Percentiles rank a stretch among this genome's conserved stretches.
Evolutionary conservation across 2,797 vertebrate species (phyloP).

Genomic region (Neoniphon sammara): DNA sequence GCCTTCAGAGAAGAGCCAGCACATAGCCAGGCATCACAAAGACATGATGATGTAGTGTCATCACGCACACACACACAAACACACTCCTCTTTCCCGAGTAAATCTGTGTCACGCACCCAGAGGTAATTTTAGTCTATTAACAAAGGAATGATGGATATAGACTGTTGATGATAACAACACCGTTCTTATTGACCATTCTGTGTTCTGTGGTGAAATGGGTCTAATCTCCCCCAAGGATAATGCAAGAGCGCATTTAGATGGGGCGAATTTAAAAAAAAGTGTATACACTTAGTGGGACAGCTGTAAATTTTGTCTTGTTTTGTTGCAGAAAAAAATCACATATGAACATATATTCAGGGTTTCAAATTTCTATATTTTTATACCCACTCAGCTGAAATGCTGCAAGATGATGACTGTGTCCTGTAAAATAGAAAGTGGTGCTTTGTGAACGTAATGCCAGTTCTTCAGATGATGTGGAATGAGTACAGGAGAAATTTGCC

Average conservation of each 20-base stretch:
- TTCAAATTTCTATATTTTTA: constrained; percentile 87
- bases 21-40: constrained; percentile 98
- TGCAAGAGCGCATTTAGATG: constrained; percentile 68
- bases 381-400: constrained; percentile 83
- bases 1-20: constrained; percentile 98
- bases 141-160: constrained; percentile 66
- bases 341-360: constrained; percentile 85
- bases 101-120: constrained; percentile 72
- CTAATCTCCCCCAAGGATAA: constrained; percentile 63
- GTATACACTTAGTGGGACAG: constrained; percentile 73
- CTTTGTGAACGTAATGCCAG: constrained; percentile 72
- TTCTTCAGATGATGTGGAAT: constrained; percentile 66
- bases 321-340: constrained; percentile 77
- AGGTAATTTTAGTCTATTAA: constrained; percentile 79
- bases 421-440: constrained; percentile 74
- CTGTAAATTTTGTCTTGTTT: constrained; percentile 78
- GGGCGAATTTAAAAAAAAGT: constrained; percentile 52
- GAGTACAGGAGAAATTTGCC: constrained; percentile 62
- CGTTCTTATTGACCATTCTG: constrained; percentile 83
- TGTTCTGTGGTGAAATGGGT: constrained; percentile 79
- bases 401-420: constrained; percentile 79
- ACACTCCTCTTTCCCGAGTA: constrained; percentile 65
- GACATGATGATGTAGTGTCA: constrained; percentile 86
- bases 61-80: constrained; percentile 54
- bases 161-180: constrained; percentile 65